Evolutionary conservation across 2,888 invertebrate species (phyloP).

Genomic region (Hyposoter dolosus): DNA sequence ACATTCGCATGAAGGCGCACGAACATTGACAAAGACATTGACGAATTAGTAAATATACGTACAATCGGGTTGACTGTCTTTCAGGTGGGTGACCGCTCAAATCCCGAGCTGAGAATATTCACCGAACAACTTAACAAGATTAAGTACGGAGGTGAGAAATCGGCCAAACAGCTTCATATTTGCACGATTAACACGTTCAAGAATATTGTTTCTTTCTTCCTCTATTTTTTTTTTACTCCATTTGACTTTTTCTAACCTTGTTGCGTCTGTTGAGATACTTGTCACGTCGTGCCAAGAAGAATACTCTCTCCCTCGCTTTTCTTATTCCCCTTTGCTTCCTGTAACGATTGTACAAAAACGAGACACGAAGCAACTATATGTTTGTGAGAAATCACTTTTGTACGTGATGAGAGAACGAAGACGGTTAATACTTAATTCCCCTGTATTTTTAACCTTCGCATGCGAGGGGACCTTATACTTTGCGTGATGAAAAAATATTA

Average conservation of each 20-base stretch:
- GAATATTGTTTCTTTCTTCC: not conserved
- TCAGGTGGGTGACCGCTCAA: slow-evolving; percentile 96
- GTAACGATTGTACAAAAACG: slow-evolving; percentile 14
- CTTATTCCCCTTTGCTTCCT: not conserved
- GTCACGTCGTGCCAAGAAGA: slow-evolving; percentile 37
- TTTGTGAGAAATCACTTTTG: slow-evolving; percentile 45
- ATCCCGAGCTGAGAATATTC: slow-evolving; percentile 95
- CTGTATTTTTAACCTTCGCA: slow-evolving; percentile 11
- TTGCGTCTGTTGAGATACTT: slow-evolving; percentile 35
- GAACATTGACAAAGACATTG: not conserved
- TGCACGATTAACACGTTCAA: slow-evolving; percentile 40
- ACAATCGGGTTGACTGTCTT: slow-evolving; percentile 82
- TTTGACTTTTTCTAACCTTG: slow-evolving; percentile 16
- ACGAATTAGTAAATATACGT: slow-evolving; percentile 5
- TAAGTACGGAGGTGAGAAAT: slow-evolving; percentile 93
- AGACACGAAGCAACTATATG: slow-evolving; percentile 15
- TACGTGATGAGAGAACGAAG: slow-evolving; percentile 50
- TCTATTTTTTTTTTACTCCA: not conserved
- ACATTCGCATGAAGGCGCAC: not conserved
- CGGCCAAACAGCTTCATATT: slow-evolving; percentile 36
- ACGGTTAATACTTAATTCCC: slow-evolving; percentile 37
- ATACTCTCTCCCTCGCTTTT: not conserved
- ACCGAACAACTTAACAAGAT: slow-evolving; percentile 97
- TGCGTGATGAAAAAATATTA: slow-evolving; percentile 24
- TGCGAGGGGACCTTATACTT: not conserved